These are phyloP conservation scores for Sibirionetta formosa DNA, from an alignment of 2,797 vertebrate genomes.

Conservation along the genomic window DNA sequence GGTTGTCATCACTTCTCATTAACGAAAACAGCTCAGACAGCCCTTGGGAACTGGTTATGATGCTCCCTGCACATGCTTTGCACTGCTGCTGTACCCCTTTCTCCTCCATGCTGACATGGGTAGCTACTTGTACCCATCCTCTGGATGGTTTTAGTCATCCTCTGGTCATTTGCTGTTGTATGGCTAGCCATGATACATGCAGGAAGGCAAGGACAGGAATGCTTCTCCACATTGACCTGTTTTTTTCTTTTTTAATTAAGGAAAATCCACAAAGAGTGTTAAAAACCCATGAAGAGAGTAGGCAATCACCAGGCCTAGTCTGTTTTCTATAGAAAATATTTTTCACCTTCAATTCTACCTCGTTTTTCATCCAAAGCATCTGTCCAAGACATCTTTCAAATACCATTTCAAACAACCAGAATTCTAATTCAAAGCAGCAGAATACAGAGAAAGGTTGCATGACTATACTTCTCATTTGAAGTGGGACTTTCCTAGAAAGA, in stretches of 20 bases:
- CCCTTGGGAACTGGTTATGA: background rate
- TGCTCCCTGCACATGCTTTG: accelerated
- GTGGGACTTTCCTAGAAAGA: background rate
- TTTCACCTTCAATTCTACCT: background rate
- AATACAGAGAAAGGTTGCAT: background rate
- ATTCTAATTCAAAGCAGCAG: background rate
- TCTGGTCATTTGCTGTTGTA: background rate
- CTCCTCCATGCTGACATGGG: background rate
- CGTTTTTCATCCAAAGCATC: background rate
- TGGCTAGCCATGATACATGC: background rate
- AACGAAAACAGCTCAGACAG: accelerated
- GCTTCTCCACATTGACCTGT: background rate
- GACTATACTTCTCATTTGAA: background rate
- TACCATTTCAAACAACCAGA: background rate
- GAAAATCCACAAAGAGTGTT: background rate
- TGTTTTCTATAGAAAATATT: background rate
- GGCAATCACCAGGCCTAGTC: background rate
- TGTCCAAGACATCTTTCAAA: background rate
- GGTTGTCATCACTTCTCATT: background rate
- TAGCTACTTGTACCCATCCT: background rate
- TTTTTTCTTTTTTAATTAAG: background rate
- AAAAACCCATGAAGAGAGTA: too few species aligned
- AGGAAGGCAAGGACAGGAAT: background rate
- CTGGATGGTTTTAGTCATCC: background rate
- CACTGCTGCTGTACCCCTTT: background rate